phyloP scores from a whole-genome alignment of 2,797 vertebrate genomes.

The Pipistrellus kuhlii region DNA sequence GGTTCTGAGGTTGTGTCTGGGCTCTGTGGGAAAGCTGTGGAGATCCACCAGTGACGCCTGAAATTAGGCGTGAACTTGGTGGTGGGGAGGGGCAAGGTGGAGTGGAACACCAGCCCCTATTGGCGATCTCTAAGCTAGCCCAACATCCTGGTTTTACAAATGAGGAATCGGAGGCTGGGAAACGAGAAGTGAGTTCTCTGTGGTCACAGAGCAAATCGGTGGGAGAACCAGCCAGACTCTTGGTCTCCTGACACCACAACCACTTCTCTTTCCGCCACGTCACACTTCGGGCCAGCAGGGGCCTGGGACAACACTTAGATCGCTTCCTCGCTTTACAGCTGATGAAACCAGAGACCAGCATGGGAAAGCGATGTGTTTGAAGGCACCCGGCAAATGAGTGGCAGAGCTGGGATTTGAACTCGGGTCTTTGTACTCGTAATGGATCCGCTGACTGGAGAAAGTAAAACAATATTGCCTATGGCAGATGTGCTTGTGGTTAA shows the following conservation, averaged over 20 bases:
- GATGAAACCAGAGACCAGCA: not conserved
- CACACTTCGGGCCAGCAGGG: not conserved
- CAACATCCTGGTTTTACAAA: constrained; percentile 33
- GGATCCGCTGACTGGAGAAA: not conserved
- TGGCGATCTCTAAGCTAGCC: not conserved
- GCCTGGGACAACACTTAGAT: not conserved
- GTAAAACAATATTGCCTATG: not conserved
- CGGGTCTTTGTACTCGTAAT: not conserved
- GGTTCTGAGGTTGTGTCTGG: not conserved
- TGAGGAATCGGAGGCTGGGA: not conserved
- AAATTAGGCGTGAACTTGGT: not conserved
- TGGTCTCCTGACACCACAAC: not conserved
- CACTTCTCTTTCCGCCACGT: not conserved
- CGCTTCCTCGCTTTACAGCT: not conserved
- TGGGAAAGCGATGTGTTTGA: not conserved
- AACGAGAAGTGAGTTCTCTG: constrained; percentile 27
- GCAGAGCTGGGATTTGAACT: not conserved
- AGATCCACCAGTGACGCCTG: rapidly evolving
- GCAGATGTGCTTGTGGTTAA: not conserved
- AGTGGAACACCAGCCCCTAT: rapidly evolving
- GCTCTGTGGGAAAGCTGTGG: not conserved
- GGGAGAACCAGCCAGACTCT: not conserved
- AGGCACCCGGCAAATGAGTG: not conserved
- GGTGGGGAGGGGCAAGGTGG: not conserved
- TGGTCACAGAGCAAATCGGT: not conserved